These are phyloP conservation scores for Sebastes vulpes DNA, from an alignment of 2,797 vertebrate genomes.

Conservation along the genomic window DNA sequence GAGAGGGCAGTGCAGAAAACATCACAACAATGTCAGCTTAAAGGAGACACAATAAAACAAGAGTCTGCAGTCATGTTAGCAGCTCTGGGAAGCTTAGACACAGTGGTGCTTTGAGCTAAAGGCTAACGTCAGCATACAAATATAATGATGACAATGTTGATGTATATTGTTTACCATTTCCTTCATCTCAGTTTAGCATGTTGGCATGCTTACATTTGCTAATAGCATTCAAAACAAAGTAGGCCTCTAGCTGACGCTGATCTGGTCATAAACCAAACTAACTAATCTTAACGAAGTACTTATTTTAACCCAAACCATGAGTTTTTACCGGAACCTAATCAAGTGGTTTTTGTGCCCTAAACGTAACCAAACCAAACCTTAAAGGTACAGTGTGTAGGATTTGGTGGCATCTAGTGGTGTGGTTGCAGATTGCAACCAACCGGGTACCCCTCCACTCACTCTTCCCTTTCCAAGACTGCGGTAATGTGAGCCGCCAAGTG, in stretches of 20 bases:
- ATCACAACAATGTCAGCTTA: neutral
- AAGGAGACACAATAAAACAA: neutral
- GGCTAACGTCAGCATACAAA: neutral
- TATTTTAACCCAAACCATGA: neutral
- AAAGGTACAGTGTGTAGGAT: neutral
- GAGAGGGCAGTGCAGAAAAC: neutral
- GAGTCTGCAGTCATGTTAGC: neutral
- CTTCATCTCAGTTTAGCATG: neutral
- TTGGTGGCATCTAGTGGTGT: neutral
- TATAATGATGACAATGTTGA: neutral
- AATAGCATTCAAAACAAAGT: neutral
- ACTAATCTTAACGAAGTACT: neutral
- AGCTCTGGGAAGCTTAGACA: neutral
- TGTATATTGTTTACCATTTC: neutral
- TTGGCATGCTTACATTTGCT: neutral
- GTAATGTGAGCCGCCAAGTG: no score
- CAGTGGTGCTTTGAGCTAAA: neutral
- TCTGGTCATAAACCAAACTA: neutral
- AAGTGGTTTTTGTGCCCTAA: neutral
- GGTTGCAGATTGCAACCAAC: neutral
- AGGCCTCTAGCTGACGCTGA: neutral
- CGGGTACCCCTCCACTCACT: fast-evolving
- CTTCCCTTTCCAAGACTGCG: no score
- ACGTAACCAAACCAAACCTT: neutral
- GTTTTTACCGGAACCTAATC: neutral